Percentiles rank a stretch among this genome's conserved stretches.
Evolutionary conservation across 2,888 invertebrate species (phyloP).

Genomic region (Rugalucina vietnamica): DNA sequence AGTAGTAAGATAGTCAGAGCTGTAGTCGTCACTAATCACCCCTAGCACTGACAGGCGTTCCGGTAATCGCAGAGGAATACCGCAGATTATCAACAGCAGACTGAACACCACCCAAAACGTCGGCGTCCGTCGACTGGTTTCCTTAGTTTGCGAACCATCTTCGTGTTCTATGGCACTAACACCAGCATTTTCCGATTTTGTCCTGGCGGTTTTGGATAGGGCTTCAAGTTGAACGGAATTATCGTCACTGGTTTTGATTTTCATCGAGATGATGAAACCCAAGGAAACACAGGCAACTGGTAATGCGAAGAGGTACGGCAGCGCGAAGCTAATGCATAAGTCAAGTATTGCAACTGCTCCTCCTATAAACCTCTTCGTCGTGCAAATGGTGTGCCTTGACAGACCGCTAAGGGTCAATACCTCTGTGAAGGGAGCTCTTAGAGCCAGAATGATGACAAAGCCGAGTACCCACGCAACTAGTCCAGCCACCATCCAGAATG

Average conservation of each 20-base stretch:
- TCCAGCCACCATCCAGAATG: background rate
- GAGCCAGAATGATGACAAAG: background rate
- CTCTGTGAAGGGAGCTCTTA: background rate
- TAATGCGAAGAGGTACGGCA: background rate
- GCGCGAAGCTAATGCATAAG: background rate
- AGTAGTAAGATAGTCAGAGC: background rate
- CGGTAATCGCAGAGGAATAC: background rate
- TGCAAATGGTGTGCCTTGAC: background rate
- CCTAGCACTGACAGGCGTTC: background rate
- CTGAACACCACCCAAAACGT: background rate
- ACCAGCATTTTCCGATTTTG: background rate
- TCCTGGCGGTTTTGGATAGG: background rate
- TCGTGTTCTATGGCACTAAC: too few species aligned
- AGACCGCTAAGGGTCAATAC: background rate
- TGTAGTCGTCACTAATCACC: too few species aligned
- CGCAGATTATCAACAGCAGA: background rate
- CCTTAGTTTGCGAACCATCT: background rate
- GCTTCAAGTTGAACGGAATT: background rate
- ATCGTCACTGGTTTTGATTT: background rate
- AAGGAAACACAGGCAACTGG: background rate
- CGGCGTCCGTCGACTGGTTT: background rate
- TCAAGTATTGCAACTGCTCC: background rate
- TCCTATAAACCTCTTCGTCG: background rate
- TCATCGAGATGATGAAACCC: too few species aligned
- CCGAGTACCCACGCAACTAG: background rate